Base-by-base conservation (phyloP, 2,888 invertebrate genomes). In the Watsonalla cultraria region DNA sequence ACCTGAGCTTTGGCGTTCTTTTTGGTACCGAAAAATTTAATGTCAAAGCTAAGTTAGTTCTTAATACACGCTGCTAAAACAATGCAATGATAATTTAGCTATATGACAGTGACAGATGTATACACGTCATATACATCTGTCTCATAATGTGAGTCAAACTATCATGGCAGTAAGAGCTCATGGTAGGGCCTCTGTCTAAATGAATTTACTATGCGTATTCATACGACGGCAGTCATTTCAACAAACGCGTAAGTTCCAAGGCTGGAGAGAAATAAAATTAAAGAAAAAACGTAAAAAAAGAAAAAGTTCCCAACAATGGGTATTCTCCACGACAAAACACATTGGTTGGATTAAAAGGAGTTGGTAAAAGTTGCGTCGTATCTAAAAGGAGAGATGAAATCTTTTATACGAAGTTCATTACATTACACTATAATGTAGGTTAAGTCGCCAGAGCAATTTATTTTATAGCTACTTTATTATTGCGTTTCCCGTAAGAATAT, bases 261-360 rank as follows among this genome's bases (percentile, higher is more conserved):
- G 66, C 58, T 69, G 72, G 72, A 73, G 74, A 72, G 73, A 84
- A 86, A 87, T 83, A 82, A 86, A 88, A 87, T 86, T 83, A 83
- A 83, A 86, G 78, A 76, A 80, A 81, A 84, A 72, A 74, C 69
- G 58, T 67, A 74, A 74, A 70, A 24, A 75, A 75, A 71, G 72
- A 78, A 83, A 80, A 86, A 82, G 75, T 83, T 81, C 68, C 65
- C 80, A 82, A 87, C 86, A 90, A 85, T 84, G 83, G 75, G 76
- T 74, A 72, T 69, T 68, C 72, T 69, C 73, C 70, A 78, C 83
- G 86, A 85, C 86, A 86, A 86, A 88, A 90, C 88, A 89, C 86
- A 89, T 88, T 84, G 86, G 80, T 78, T 68, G 82, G 76, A 82
- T 81, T 81, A 83, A 79, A 81, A 70, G 42, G 73, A 82, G 77